Base-by-base conservation (phyloP, 1,140 invertebrate genomes). In the Meloidogyne hapla region DNA sequence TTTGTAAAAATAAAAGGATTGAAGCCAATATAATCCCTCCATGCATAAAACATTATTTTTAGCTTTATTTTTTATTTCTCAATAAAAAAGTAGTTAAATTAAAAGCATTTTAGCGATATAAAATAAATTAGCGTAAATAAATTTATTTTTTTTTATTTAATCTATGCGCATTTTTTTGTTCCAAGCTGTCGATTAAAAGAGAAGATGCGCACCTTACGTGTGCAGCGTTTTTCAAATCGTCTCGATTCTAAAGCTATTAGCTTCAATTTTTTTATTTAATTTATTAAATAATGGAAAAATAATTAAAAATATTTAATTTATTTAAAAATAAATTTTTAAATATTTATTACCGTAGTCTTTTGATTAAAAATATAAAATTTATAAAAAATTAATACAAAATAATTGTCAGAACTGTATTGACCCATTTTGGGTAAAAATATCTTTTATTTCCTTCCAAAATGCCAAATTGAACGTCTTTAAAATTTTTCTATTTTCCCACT, bases 1-100 rank as follows among this genome's bases (percentile, higher is more conserved):
- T n/a, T n/a, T n/a, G n/a, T 33, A 33, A 1, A 56, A 56, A 56
- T 56, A 56, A 56, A 56, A 56, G 48, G n/a, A 45, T 45, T 45
- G 42, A 56, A 56, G 48, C 48, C 42, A 45, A 45, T 45, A 56
- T n/a, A 6, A 56, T 56, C n/a, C n/a, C 12, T 18, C 48, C 48
- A 56, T n/a, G 48, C 48, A 56, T 56, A 56, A 56, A 56, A 56
- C n/a, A 18, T 18, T 48, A 18, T 48, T 48, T 48, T 18, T 18
- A 33, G 33, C 33, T n/a, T 56, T n/a, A n/a, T 56, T 56, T 48
- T 56, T 21, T n/a, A n/a, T n/a, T n/a, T 56, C 48, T 56, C 48
- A 56, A 45, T 56, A 56, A 56, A 56, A 56, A 56, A 56, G 48
- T 56, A 56, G 48, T 56, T 33, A 56, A 56, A 56, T 56, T 56